phyloP scores from a whole-genome alignment of 1,140 invertebrate species.

The Pinna nobilis region DNA sequence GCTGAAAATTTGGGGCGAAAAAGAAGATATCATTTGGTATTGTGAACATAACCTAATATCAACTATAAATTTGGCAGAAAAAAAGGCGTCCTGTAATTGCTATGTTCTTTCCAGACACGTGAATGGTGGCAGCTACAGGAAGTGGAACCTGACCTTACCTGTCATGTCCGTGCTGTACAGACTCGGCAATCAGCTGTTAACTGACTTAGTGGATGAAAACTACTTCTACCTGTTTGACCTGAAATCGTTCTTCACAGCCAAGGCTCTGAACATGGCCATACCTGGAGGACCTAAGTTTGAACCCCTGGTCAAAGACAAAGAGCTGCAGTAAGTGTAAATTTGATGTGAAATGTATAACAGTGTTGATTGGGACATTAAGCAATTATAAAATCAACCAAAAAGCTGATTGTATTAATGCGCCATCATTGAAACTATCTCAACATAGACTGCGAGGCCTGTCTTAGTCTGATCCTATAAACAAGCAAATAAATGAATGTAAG shows the following conservation, averaged over 20 bases:
- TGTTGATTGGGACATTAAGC: too few species aligned
- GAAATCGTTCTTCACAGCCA: constrained; percentile 99
- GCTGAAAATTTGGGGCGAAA: too few species aligned
- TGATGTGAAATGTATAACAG: too few species aligned
- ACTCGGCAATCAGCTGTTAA: constrained; percentile 97
- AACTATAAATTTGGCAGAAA: background rate
- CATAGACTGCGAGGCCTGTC: too few species aligned
- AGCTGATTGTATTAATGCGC: too few species aligned
- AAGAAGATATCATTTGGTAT: too few species aligned
- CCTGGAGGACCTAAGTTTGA: constrained; percentile 99
- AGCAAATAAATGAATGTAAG: too few species aligned
- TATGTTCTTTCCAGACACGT: constrained; percentile 83
- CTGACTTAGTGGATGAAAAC: constrained; percentile 98
- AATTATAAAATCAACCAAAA: too few species aligned
- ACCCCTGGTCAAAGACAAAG: constrained; percentile 98
- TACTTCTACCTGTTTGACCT: constrained; percentile 99
- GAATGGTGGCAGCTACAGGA: constrained; percentile 97
- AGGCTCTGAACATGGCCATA: constrained; percentile 99
- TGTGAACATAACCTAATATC: too few species aligned
- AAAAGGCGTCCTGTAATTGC: background rate
- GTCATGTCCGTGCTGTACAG: constrained; percentile 98
- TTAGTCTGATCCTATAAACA: too few species aligned
- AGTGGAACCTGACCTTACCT: constrained; percentile 95
- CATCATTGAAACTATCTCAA: too few species aligned
- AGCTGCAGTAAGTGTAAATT: constrained; percentile 90